Evolutionary conservation across 2,888 invertebrate genomes (phyloP).

Genomic region (Seladonia tumulorum): DNA sequence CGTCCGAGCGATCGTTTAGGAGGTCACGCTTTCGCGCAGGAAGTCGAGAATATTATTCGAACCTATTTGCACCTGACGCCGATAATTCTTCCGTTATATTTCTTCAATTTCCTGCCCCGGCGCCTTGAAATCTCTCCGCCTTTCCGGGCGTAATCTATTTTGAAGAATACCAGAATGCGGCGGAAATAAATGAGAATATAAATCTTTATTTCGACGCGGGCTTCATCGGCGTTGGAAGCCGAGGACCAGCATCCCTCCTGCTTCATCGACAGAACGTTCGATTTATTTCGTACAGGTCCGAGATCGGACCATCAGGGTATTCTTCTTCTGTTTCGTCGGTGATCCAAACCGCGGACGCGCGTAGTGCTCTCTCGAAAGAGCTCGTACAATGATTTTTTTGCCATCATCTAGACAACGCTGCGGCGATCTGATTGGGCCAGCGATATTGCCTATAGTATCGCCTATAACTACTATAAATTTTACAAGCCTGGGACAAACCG

Average conservation of each 20-base stretch:
- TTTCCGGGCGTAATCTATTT: not conserved
- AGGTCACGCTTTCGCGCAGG: not conserved
- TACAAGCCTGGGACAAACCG: no score
- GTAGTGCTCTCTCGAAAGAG: not conserved
- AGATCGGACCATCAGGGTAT: not conserved
- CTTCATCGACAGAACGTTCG: not conserved
- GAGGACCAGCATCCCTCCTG: not conserved
- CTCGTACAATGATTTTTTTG: not conserved
- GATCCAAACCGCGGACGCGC: no score
- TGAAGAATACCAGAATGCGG: constrained; percentile 4
- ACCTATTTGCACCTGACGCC: constrained; percentile 5
- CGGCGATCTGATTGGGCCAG: not conserved
- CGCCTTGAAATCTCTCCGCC: not conserved
- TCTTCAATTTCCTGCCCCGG: constrained; percentile 1
- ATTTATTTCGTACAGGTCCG: not conserved
- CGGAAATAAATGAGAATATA: constrained; percentile 7
- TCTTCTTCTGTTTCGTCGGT: not conserved
- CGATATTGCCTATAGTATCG: no score
- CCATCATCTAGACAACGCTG: not conserved
- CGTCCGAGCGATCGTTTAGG: not conserved
- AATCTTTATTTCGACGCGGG: not conserved
- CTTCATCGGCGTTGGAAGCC: not conserved
- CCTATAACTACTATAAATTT: no score
- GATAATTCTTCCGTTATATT: constrained; percentile 12
- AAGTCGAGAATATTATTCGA: not conserved